phyloP scores from a whole-genome alignment of 2,113 vertebrate genomes.

The Nycticorax nycticorax region DNA sequence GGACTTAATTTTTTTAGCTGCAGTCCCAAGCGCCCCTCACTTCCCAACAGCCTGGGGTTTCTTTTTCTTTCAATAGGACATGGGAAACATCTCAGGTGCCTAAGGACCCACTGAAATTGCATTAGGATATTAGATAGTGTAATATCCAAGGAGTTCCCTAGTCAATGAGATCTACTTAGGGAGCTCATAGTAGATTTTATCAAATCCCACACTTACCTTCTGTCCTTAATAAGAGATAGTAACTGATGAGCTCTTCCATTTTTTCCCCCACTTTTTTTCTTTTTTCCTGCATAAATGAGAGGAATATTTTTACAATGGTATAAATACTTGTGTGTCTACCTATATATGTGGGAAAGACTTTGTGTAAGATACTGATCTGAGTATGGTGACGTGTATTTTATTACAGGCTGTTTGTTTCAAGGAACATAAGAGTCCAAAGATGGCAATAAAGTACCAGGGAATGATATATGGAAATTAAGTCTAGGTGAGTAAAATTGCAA shows the following conservation, averaged over 20 bases:
- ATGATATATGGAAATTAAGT: constrained; percentile 77
- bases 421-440: constrained; percentile 53
- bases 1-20: neutral
- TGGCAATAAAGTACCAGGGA: constrained; percentile 39
- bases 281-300: neutral
- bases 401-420: constrained; percentile 78
- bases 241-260: neutral
- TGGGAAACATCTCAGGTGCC: neutral
- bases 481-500: constrained; percentile 55
- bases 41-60: neutral
- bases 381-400: neutral
- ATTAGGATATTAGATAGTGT: neutral
- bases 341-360: neutral
- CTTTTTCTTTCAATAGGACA: neutral
- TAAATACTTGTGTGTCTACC: neutral
- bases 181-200: neutral
- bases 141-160: neutral
- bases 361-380: neutral
- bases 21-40: neutral
- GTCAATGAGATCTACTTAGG: neutral
- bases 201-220: neutral
- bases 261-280: neutral
- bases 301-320: neutral
- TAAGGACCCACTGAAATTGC: neutral
- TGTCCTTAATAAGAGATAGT: neutral